Base-by-base conservation (phyloP, 2,113 vertebrate genomes). In the Hippocampus comes region DNA sequence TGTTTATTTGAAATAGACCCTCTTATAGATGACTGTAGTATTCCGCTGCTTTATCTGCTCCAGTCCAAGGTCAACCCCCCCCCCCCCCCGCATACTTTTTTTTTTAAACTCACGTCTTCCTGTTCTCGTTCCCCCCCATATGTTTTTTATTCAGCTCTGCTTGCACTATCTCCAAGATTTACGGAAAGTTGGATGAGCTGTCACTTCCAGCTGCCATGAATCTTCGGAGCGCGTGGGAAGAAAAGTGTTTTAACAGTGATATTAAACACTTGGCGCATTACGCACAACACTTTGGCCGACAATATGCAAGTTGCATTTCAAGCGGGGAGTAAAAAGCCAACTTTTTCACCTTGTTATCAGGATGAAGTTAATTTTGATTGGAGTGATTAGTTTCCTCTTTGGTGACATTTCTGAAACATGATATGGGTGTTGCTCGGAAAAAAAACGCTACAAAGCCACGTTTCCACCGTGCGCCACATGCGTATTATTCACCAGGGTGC, bases 111-210 rank as follows among this genome's bases (percentile, higher is more conserved):
- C 55, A 1, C 68, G 64, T 69, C 78, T 68, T 72, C 63, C 71
- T 69, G 69, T 68, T 63, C 73, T 43, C 76, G 49, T 76, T 67
- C 70, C 78, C 67, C 75, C 82, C 70, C 91, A 92, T 91, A 88
- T 92, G 90, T 77, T 92, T 92, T 89, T 87, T 82, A 91, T 91
- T 88, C 73, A 69, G 68, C 68, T 68, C 79, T 74, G 79, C 70
- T 72, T 80, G 82, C 78, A 67, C 84, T 84, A 89, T 91, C 89
- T 88, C 82, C 68, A 79, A 71, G 86, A 92, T 92, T 92, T 91
- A 87, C 91, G 91, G 89, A 90, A 91, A 91, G 81, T 87, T 88
- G 89, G 90, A 90, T 70, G 85, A 83, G 86, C 82, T 81, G 84
- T 84, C 88, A 86, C 81, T 80, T 86, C 79, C 81, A 90, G 87